Evolutionary conservation across 2,113 vertebrate species (phyloP).

Genomic region (Zapus hudsonius): DNA sequence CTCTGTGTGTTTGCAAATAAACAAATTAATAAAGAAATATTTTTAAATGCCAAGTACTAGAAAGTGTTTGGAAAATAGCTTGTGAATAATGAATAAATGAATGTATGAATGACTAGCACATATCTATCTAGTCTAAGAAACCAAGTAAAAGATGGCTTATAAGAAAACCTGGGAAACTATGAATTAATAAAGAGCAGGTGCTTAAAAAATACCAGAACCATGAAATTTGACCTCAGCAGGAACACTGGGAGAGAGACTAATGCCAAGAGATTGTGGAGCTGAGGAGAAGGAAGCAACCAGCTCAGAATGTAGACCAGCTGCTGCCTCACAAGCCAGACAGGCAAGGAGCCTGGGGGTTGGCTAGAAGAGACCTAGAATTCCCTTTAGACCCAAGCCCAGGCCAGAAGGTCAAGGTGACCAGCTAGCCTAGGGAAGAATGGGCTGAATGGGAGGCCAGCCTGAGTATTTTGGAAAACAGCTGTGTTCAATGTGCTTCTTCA

Average conservation of each 20-base stretch:
- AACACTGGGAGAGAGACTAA: not conserved
- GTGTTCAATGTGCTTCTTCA: not conserved
- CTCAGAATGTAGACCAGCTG: not conserved
- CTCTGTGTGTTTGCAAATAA: no score
- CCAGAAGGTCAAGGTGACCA: not conserved
- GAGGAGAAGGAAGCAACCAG: not conserved
- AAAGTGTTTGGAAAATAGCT: not conserved
- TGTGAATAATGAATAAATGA: conserved; percentile 24
- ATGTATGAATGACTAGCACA: not conserved
- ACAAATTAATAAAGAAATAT: no score
- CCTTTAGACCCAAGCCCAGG: not conserved
- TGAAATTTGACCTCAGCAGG: not conserved
- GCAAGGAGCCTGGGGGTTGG: not conserved
- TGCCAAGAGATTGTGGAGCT: not conserved
- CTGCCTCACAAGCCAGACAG: not conserved
- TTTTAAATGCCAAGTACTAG: not conserved
- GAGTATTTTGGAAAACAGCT: not conserved
- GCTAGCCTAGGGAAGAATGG: not conserved
- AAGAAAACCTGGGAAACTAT: conserved; percentile 32
- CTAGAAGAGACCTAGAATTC: not conserved
- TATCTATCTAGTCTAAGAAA: not conserved
- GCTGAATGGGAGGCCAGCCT: not conserved
- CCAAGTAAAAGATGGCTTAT: not conserved
- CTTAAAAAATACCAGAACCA: not conserved
- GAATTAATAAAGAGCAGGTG: conserved; percentile 35